Evolutionary conservation across 1,140 invertebrate genomes (phyloP).

Genomic region (Macrotrachela quadricornifera): DNA sequence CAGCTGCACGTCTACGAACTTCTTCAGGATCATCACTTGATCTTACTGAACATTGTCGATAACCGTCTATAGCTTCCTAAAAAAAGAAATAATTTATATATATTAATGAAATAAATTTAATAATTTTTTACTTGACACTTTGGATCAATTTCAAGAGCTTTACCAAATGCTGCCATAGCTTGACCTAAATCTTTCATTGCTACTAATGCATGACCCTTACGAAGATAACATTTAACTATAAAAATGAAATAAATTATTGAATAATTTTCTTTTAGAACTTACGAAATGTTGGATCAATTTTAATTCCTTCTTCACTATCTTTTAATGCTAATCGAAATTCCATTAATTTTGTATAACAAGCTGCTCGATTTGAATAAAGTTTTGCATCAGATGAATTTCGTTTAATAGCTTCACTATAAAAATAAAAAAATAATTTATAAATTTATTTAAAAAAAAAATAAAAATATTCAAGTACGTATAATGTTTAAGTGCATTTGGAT

Average conservation of each 20-base stretch:
- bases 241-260: constrained; percentile 36
- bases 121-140: constrained; percentile 43
- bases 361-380: constrained; percentile 87
- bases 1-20: constrained; percentile 74
- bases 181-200: constrained; percentile 78
- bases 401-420: constrained; percentile 68
- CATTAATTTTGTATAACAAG: constrained; percentile 88
- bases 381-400: constrained; percentile 90
- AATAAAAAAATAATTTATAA: constrained; percentile 24
- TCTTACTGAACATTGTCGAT: constrained; percentile 56
- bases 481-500: constrained; percentile 74
- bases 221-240: constrained; percentile 75
- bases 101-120: constrained; percentile 41
- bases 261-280: constrained; percentile 20
- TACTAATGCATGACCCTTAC: constrained; percentile 65
- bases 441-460: no score
- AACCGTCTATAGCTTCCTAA: constrained; percentile 71
- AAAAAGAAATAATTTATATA: background rate
- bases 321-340: constrained; percentile 89
- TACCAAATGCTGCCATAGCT: constrained; percentile 68
- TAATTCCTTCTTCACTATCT: constrained; percentile 83
- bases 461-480: constrained; percentile 81
- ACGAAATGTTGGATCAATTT: constrained; percentile 80
- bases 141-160: constrained; percentile 76
- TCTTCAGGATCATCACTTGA: constrained; percentile 64